Conservation (phyloP, 2,113 vertebrate genomes). For the Syngnathoides biaculeatus region DNA sequence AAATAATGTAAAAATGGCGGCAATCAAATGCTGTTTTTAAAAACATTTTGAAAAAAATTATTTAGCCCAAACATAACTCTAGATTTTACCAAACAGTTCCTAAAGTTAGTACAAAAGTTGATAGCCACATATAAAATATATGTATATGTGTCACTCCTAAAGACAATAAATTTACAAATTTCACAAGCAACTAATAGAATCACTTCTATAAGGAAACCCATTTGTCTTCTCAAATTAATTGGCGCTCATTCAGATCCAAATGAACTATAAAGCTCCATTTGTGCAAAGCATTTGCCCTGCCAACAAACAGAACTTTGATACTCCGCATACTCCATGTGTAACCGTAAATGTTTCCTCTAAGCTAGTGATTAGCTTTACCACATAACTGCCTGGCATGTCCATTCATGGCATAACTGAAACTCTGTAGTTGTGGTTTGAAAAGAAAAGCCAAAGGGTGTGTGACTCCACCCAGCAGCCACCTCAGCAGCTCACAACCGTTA, state of each 20-base stretch:
- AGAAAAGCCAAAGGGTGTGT: constrained; percentile 7
- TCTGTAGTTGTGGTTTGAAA: constrained; percentile 4
- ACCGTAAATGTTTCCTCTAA: constrained; percentile 10
- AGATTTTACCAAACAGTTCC: no score
- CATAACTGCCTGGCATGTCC: constrained; percentile 10
- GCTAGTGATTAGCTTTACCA: constrained; percentile 29
- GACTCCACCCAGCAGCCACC: constrained; percentile 11
- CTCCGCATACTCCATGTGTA: background rate
- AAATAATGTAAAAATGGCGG: no score
- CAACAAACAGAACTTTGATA: background rate
- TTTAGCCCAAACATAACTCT: no score
- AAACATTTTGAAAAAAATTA: no score
- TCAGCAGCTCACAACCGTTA: background rate
- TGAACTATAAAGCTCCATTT: background rate
- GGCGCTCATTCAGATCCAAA: background rate
- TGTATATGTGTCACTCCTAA: no score
- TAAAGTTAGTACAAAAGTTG: no score
- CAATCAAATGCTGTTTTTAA: no score
- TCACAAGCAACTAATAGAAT: no score
- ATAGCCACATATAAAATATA: no score
- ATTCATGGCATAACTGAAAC: constrained; percentile 9
- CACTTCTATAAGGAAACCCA: no score
- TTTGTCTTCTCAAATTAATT: background rate
- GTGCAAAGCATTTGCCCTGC: background rate
- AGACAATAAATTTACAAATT: no score